phyloP scores from a whole-genome alignment of 2,888 invertebrate species.

The Meteorus colon region DNA sequence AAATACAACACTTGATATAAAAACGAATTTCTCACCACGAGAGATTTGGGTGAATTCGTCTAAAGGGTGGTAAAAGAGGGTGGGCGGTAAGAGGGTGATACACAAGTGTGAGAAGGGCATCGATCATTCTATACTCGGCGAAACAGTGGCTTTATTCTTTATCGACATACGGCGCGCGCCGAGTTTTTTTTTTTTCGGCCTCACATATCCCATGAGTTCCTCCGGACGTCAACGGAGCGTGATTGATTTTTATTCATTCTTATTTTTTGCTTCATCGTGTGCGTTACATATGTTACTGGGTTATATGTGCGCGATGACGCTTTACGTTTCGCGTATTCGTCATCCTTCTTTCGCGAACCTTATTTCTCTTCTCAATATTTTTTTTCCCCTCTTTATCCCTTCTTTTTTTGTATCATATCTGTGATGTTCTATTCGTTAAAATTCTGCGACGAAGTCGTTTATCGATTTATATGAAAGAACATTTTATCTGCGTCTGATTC shows the following conservation, averaged over 20 bases:
- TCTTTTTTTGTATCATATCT: no score
- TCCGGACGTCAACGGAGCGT: conserved; percentile 63
- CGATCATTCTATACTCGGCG: conserved; percentile 53
- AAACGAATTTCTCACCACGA: background rate
- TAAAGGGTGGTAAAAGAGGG: background rate
- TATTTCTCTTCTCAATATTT: conserved; percentile 26
- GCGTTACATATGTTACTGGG: conserved; percentile 61
- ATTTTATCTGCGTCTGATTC: no score
- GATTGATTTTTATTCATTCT: conserved; percentile 64
- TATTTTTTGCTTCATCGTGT: conserved; percentile 46
- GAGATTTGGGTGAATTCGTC: background rate
- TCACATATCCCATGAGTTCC: conserved; percentile 52
- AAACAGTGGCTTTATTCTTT: conserved; percentile 57
- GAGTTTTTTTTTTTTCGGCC: conserved; percentile 46
- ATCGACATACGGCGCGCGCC: conserved; percentile 56
- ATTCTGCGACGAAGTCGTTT: no score
- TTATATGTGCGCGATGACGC: conserved; percentile 40
- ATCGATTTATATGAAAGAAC: no score
- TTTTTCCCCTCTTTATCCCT: conserved; percentile 18
- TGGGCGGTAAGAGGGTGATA: background rate
- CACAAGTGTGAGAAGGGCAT: conserved; percentile 44
- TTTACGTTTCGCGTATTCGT: conserved; percentile 52
- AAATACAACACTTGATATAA: background rate
- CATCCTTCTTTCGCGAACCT: conserved; percentile 46
- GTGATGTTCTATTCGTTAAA: no score